Evolutionary conservation across 2,888 invertebrate species (phyloP).

Genomic region (Troglohyphantes excavatus): DNA sequence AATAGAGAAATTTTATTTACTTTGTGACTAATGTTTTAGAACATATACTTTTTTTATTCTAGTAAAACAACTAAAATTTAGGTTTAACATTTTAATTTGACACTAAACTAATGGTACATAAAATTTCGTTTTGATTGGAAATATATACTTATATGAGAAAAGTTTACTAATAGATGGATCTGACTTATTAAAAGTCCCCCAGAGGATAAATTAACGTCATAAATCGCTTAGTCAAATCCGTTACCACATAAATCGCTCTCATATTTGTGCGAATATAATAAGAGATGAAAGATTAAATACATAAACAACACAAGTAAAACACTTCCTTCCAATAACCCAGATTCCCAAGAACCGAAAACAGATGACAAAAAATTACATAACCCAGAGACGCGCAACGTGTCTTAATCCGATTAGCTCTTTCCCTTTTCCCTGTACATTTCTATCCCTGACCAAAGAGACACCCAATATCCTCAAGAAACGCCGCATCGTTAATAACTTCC

Average conservation of each 20-base stretch:
- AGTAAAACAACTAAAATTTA: too few relatives aligned
- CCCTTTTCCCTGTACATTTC: too few relatives aligned
- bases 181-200: conserved; percentile 42
- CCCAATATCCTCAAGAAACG: neutral
- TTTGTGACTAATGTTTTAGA: too few relatives aligned
- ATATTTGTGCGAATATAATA: too few relatives aligned
- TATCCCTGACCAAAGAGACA: neutral
- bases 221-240: conserved; percentile 52
- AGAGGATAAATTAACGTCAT: conserved; percentile 44
- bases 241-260: conserved; percentile 22
- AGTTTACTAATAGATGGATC: too few relatives aligned
- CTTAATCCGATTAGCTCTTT: neutral
- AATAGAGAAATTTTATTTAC: too few relatives aligned
- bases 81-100: too few relatives aligned
- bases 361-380: neutral
- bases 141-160: too few relatives aligned
- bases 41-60: too few relatives aligned
- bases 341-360: neutral
- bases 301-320: neutral
- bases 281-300: neutral
- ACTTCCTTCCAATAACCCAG: neutral
- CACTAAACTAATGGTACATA: too few relatives aligned
- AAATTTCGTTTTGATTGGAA: too few relatives aligned
- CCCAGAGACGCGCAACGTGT: neutral
- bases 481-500: conserved; percentile 11